Evolutionary conservation across 2,888 invertebrate species (phyloP), one percentile per base, ranked within the genome.

Genomic region (Lochmaea crataegi): DNA sequence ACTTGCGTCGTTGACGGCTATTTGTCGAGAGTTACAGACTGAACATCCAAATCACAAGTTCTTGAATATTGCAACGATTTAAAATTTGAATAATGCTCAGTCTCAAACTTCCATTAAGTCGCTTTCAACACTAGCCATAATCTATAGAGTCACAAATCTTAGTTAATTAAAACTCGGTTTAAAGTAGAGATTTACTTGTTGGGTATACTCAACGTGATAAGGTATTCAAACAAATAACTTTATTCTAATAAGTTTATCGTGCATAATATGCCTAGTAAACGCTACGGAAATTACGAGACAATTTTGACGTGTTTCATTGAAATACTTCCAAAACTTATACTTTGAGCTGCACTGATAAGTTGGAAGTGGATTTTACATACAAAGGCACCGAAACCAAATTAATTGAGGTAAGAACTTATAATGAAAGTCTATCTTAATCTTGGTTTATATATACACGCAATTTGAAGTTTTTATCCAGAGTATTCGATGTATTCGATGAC

Each of bases 141-240:
- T 67, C 67, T 53, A 67, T 67, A 41, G 51, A 66, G 14, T 57
- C 51, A 32, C 67, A 67, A 67, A 67, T 57, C 58, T 67, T 41
- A 18, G 56, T 67, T 57, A 42, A 60, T 60, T 60, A 51, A 67
- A 67, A 67, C 67, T 67, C 42, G 10, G 65, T 12, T 64, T 66
- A 32, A 66, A 67, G 51, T 67, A 18, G 38, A 12, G 56, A 67
- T 67, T 53, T 38, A 67, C 67, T 67, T 67, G 67, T 67, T 67
- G 67, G 48, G 26, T 53, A 10, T 56, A 56, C 56, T 56, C 14
- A 22, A 18, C 45, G n/a, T 56, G 22, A 22, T 32, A 32, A 60
- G 60, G 60, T 60, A 38, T 60, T 60, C 38, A 32, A 60, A 38
- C 60, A 38, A 60, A 60, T 60, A 60, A 38, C 60, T 60, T 38